Evolutionary conservation across 2,888 invertebrate species (phyloP), one percentile per base, ranked within the genome.

Genomic region (Drosophila anomalata): DNA sequence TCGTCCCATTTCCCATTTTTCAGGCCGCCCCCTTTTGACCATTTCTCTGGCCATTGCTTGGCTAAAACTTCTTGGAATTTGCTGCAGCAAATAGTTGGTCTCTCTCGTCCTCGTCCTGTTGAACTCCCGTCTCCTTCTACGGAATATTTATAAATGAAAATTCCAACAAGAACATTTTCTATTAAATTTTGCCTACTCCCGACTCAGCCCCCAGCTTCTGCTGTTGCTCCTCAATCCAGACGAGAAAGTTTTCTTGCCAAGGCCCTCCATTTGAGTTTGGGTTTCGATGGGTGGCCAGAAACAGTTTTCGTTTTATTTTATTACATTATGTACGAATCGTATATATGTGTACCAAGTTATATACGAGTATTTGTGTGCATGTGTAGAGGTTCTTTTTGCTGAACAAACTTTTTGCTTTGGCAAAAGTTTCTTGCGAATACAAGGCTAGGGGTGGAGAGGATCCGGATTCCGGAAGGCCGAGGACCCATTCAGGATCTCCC

Each of bases 141-240:
- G 57, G 70, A 70, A 85, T 83, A 88, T 86, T 82, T 87, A 78
- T 87, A 89, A 89, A 89, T 86, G 80, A 81, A 87, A 89, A 89
- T 87, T 89, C 87, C 89, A 77, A 76, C 80, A 89, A 88, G 88
- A 86, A 86, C 87, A 84, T 84, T 89, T 89, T 87, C 89, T 86
- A 84, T 84, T 87, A 85, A 85, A 84, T 84, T 87, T 79, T 59
- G 67, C 62, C 75, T 60, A 56, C 66, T 48, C 41, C 44, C 24
- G 14, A 42, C 29, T 9, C 29, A 3, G 29, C 9, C 29, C 29
- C 33, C 31, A 47, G 12, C 9, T 36, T 3, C 53, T 51, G 36
- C 24, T 36, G 26, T 24, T 26, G 33, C 41, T 41, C 41, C 36
- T 26, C 58, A 68, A 72, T 83, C 67, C 62, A 68, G 71, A 87